A percentile compares a stretch with the other conserved stretches of the same genome.
Evolutionary conservation across 1,140 invertebrate genomes (phyloP).

Genomic region (Drosophila ironensis): DNA sequence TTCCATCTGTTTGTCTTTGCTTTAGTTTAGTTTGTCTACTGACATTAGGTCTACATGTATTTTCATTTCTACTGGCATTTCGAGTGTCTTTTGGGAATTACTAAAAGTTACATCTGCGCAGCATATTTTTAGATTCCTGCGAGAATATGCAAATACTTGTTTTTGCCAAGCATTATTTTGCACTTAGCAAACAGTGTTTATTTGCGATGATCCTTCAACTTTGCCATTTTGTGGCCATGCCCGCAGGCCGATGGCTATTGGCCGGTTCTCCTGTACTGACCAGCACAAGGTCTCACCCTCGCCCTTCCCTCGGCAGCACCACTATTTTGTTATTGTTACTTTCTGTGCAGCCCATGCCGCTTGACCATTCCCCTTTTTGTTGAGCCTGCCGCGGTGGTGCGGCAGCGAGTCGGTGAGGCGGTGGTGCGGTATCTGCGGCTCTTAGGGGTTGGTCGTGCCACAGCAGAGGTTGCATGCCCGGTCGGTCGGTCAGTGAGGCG

Average conservation of each 20-base stretch:
- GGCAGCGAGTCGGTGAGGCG: not conserved
- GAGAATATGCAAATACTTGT: not conserved
- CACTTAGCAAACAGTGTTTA: conserved; percentile 24
- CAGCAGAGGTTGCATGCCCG: too few relatives aligned
- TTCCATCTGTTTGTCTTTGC: too few relatives aligned
- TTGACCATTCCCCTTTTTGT: conserved; percentile 49
- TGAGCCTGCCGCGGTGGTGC: not conserved
- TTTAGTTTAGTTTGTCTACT: too few relatives aligned
- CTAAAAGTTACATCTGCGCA: too few relatives aligned
- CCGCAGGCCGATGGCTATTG: conserved; percentile 36
- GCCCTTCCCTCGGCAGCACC: not conserved
- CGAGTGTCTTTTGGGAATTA: too few relatives aligned
- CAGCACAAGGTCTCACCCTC: conserved; percentile 49
- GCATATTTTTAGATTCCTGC: not conserved
- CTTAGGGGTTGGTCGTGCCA: conserved; percentile 38
- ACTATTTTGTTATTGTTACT: conserved; percentile 35
- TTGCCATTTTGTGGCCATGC: conserved; percentile 43
- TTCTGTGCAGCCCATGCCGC: conserved; percentile 25
- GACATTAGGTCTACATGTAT: too few relatives aligned
- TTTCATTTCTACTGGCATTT: too few relatives aligned
- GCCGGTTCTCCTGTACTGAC: conserved; percentile 54
- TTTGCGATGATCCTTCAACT: conserved; percentile 2
- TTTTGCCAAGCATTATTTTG: conserved; percentile 25
- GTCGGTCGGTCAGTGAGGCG: conserved; percentile 38
- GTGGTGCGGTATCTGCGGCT: conserved; percentile 15